Evolutionary conservation across 2,888 invertebrate species (phyloP), one percentile per base, ranked within the genome.

Genomic region (Ochlodes sylvanus): DNA sequence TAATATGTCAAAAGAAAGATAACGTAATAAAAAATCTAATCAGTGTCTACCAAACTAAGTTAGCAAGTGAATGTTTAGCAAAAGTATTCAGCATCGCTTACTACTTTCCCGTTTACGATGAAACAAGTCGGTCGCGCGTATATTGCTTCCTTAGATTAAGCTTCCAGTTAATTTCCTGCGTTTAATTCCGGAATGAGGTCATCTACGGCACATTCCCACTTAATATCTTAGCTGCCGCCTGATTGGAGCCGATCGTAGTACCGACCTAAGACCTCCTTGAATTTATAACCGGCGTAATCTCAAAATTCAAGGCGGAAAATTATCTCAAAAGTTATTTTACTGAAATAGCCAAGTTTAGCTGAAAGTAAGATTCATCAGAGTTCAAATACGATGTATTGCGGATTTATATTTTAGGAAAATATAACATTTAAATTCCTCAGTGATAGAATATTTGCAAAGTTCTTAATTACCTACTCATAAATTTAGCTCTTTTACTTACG

Each of bases 101-200:
- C 47, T 17, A 56, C 15, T 34, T 62, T 34, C n/a, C 41, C 21
- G 56, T 17, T 27, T 64, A 47, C 21, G 21, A 47, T 68, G 21
- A 32, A 50, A 38, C 50, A 50, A 19, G 63, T 60, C 63, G 63
- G 12, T 50, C 50, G 50, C 19, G 47, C 73, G 81, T 83, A 82
- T 83, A 87, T 87, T 87, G 82, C 88, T 86, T 86, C 86, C 86
- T 84, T 75, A 82, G 82, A 88, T 88, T 88, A 87, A 81, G 79
- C 81, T 83, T 84, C 85, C 82, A 83, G 82, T 84, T 86, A 80
- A 89, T 88, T 89, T 89, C 87, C 89, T 73, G 64, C 77, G 71
- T 83, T 82, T 79, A 77, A 82, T 79, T 80, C 80, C 77, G 75
- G 73, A 71, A 72, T 72, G 71, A 63, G 69, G 75, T 75, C 77